Percentiles rank a stretch among this genome's conserved stretches.
Conservation (phyloP, 2,113 vertebrate genomes). For the Pitta sordida region DNA sequence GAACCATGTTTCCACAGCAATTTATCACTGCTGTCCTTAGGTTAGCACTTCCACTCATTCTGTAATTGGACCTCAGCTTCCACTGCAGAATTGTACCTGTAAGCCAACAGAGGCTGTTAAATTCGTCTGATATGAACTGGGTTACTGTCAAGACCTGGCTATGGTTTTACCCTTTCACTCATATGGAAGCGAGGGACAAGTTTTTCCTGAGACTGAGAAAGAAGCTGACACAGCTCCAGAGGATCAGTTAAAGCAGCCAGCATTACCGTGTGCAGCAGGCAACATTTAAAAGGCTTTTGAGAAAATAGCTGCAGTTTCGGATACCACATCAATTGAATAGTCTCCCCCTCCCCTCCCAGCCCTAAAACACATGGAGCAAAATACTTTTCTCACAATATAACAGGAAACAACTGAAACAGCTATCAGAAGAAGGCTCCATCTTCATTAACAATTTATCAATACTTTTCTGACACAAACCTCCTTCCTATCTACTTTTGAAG, state of each 20-base stretch:
- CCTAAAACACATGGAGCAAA: neutral
- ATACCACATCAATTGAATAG: neutral
- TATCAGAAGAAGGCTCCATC: neutral
- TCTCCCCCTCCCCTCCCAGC: too few relatives aligned
- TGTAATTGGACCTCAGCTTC: neutral
- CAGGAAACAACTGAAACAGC: neutral
- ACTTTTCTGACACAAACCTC: neutral
- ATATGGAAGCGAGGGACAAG: neutral
- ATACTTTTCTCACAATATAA: neutral
- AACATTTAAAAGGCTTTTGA: constrained; percentile 27
- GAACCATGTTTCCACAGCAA: neutral
- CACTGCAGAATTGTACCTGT: neutral
- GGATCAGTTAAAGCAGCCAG: neutral
- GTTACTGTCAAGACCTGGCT: neutral
- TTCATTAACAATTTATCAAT: neutral
- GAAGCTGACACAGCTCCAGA: constrained; percentile 1
- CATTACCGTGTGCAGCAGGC: neutral
- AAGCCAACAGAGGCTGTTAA: neutral
- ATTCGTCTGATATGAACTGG: accelerated
- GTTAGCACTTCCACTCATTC: neutral
- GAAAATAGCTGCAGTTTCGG: constrained; percentile 42
- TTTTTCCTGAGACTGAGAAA: neutral
- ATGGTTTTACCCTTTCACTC: neutral
- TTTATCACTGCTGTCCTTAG: neutral
- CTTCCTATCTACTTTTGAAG: neutral